Conservation (phyloP, 2,797 vertebrate genomes). For the Molossus alvarezi region DNA sequence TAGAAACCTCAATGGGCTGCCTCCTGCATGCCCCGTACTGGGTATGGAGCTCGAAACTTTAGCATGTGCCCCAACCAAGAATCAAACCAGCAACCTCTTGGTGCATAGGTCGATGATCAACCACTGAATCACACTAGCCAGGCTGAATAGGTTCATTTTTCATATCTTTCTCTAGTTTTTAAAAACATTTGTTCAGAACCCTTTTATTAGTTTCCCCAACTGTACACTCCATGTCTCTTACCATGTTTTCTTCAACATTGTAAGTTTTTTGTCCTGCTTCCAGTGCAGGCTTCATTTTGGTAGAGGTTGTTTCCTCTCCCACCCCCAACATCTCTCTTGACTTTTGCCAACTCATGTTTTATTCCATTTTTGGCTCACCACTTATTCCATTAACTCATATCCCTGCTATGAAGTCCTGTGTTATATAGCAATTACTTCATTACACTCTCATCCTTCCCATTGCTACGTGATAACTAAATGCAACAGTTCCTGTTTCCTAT, state of each 20-base stretch:
- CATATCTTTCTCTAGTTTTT: conserved; percentile 1
- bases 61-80: too few species aligned
- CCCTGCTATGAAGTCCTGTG: neutral
- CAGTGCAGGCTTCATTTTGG: neutral
- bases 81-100: too few species aligned
- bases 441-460: neutral
- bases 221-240: neutral
- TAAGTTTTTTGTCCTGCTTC: neutral
- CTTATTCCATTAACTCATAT: neutral
- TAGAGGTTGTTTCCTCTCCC: neutral
- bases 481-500: conserved; percentile 41
- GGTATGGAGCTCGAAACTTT: too few species aligned
- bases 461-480: neutral
- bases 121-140: too few species aligned
- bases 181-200: neutral
- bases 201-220: neutral
- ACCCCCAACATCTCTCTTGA: conserved; percentile 3
- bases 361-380: neutral
- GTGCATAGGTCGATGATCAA: too few species aligned
- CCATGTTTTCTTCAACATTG: neutral
- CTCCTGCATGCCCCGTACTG: too few species aligned
- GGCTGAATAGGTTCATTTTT: neutral
- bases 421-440: conserved; percentile 22
- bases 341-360: conserved; percentile 36
- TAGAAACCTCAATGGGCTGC: too few species aligned